A percentile compares a stretch with the other conserved stretches of the same genome.
These are phyloP conservation scores for Dynastes hyllus DNA, from an alignment of 2,888 invertebrate species.

Conservation along the genomic window DNA sequence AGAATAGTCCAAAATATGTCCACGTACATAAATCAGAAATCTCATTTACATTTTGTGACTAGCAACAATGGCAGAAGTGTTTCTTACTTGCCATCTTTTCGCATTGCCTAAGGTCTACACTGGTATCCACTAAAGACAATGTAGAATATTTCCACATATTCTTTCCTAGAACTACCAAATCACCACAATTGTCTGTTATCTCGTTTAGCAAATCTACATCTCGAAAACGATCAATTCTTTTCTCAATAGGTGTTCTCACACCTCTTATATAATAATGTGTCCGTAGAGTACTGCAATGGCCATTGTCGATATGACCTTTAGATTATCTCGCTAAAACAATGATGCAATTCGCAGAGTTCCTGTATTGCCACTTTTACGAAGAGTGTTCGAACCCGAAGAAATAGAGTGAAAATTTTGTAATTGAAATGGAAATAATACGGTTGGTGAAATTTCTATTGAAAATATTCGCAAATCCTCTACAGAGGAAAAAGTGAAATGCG, in stretches of 20 bases:
- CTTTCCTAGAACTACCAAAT: neutral
- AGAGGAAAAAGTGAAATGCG: neutral
- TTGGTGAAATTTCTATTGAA: neutral
- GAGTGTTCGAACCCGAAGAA: neutral
- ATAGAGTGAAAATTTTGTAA: neutral
- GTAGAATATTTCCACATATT: no score
- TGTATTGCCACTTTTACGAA: neutral
- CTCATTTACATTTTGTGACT: no score
- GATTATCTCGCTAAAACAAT: neutral
- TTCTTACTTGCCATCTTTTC: no score
- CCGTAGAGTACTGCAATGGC: neutral
- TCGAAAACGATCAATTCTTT: slow-evolving; percentile 15
- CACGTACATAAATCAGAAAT: no score
- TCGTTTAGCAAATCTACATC: neutral
- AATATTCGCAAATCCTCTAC: neutral
- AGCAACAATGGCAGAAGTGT: no score
- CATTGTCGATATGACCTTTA: neutral
- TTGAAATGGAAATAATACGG: neutral
- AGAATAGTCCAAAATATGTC: no score
- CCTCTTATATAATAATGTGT: neutral
- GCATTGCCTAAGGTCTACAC: no score
- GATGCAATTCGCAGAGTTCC: neutral
- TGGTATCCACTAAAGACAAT: no score
- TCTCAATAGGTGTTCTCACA: slow-evolving; percentile 3
- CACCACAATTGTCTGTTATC: neutral